Evolutionary conservation across 1,140 invertebrate genomes (phyloP).

Genomic region (Aphis gossypii): DNA sequence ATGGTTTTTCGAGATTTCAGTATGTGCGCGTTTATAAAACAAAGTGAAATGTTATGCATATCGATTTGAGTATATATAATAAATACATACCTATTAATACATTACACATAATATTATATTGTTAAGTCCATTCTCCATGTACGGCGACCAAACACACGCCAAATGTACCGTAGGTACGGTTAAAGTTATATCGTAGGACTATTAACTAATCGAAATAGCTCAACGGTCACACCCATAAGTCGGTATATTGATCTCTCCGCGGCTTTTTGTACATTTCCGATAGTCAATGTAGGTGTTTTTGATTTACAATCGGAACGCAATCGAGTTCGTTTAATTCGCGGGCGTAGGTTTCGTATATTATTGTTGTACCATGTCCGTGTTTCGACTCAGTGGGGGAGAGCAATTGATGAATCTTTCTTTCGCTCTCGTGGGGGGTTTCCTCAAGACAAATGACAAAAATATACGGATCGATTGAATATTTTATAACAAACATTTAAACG

Average conservation of each 20-base stretch:
- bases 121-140: not conserved
- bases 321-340: not conserved
- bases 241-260: not conserved
- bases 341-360: conserved; percentile 12
- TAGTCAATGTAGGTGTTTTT: conserved; percentile 9
- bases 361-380: not conserved
- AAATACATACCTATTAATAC: not conserved
- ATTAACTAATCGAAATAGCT: not conserved
- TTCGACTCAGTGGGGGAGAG: not conserved
- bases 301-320: not conserved
- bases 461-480: not conserved
- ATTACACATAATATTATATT: not conserved
- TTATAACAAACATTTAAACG: not conserved
- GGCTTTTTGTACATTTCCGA: not conserved
- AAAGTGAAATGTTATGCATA: not conserved
- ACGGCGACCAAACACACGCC: not conserved
- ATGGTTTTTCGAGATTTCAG: conserved; percentile 19
- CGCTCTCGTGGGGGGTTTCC: not conserved
- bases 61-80: not conserved
- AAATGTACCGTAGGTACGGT: not conserved
- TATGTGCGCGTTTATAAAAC: not conserved
- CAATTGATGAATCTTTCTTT: not conserved
- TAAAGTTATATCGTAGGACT: not conserved
- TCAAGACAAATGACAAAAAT: not conserved
- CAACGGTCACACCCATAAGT: conserved; percentile 17